These are phyloP conservation scores for Chionoecetes opilio DNA, from an alignment of 1,140 invertebrate genomes.

Conservation along the genomic window DNA sequence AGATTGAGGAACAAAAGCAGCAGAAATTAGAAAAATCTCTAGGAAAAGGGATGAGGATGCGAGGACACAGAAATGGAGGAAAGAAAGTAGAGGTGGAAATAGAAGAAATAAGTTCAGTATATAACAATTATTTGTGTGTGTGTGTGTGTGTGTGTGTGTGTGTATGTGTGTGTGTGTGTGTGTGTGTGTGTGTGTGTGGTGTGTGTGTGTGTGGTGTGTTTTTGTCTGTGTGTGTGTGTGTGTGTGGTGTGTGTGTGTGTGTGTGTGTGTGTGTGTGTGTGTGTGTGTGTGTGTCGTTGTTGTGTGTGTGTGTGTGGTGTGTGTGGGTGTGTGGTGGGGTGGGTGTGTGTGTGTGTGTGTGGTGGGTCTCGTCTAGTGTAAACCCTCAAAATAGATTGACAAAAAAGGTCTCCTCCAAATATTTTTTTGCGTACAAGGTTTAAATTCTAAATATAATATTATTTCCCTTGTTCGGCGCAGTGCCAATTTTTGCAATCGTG, in stretches of 20 bases:
- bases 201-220: not conserved
- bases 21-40: not conserved
- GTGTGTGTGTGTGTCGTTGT: not conserved
- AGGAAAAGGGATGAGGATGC: too few relatives aligned
- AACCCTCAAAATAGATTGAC: not conserved
- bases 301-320: not conserved
- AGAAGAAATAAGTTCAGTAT: not conserved
- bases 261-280: slow-evolving; percentile 27
- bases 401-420: not conserved
- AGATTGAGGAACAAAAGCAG: not conserved
- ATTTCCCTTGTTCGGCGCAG: not conserved
- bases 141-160: too few relatives aligned
- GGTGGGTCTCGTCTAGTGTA: not conserved
- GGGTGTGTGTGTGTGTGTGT: slow-evolving; percentile 17
- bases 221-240: slow-evolving; percentile 7
- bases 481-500: not conserved
- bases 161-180: too few relatives aligned
- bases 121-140: not conserved
- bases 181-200: too few relatives aligned
- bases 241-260: slow-evolving; percentile 27
- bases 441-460: not conserved
- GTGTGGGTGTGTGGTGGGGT: slow-evolving; percentile 13
- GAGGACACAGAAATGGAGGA: not conserved
- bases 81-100: not conserved
- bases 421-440: not conserved